These are phyloP conservation scores for Scytalopus superciliaris DNA, from an alignment of 2,113 vertebrate genomes.

Conservation along the genomic window DNA sequence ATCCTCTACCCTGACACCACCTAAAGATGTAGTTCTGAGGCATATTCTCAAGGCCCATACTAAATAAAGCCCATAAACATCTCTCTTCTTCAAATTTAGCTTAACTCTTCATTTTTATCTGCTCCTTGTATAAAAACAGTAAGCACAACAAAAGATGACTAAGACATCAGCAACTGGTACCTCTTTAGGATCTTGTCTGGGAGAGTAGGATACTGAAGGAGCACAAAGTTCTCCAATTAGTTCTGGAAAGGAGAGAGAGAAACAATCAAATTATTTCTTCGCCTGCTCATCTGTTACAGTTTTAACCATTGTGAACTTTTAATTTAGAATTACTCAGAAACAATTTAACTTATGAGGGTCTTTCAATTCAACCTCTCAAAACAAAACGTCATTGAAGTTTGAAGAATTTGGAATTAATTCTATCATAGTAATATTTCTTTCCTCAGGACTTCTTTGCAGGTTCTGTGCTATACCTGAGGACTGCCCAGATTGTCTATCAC, in stretches of 20 bases:
- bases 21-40: neutral
- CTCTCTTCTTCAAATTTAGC: neutral
- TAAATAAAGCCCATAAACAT: neutral
- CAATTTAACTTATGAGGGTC: neutral
- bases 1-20: neutral
- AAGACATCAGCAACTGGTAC: neutral
- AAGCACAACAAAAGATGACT: neutral
- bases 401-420: neutral
- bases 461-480: neutral
- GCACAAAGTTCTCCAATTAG: neutral
- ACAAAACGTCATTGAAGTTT: neutral
- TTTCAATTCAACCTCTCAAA: neutral
- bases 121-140: neutral
- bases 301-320: neutral
- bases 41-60: neutral
- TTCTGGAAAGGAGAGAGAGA: neutral
- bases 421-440: neutral
- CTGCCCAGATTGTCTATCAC: neutral
- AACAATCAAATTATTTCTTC: neutral
- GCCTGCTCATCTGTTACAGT: neutral
- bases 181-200: neutral
- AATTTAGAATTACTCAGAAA: neutral
- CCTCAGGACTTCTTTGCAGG: neutral
- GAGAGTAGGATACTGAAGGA: neutral
- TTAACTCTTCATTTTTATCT: neutral